Conservation (phyloP, 2,797 vertebrate genomes). For the Phaenicophaeus curvirostris region DNA sequence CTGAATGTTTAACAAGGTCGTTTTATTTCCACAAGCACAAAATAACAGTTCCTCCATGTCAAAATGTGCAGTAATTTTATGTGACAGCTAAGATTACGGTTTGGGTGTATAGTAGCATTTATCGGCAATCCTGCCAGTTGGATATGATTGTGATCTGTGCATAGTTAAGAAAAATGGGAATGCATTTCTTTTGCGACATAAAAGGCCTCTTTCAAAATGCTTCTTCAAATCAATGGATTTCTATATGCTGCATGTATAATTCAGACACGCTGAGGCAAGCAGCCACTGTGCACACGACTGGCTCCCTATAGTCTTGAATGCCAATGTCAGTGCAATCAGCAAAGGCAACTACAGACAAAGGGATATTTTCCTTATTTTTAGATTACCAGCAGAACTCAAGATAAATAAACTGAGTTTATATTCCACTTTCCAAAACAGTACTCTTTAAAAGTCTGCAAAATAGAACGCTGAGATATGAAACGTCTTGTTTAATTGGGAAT, state of each 20-base stretch:
- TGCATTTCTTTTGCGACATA: conserved; percentile 18
- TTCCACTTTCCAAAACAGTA: not conserved
- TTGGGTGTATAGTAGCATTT: conserved; percentile 25
- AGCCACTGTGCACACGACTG: not conserved
- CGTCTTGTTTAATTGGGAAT: not conserved
- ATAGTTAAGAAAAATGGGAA: conserved; percentile 40
- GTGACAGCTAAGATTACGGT: conserved; percentile 60
- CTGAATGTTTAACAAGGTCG: conserved; percentile 39
- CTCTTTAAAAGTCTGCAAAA: not conserved
- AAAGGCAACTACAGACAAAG: not conserved
- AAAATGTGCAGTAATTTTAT: conserved; percentile 61
- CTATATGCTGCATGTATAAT: conserved; percentile 18
- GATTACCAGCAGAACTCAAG: not conserved
- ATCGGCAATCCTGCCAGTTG: conserved; percentile 53
- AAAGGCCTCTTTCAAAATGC: conserved; percentile 42
- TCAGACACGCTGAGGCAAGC: conserved; percentile 30
- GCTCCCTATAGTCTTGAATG: conserved; percentile 16
- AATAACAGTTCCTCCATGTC: conserved; percentile 17
- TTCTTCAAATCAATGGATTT: conserved; percentile 52
- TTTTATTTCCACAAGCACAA: conserved; percentile 52
- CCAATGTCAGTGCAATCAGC: conserved; percentile 30
- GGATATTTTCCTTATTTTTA: not conserved
- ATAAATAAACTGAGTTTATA: not conserved
- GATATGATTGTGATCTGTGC: conserved; percentile 24
- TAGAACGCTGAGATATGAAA: not conserved